A percentile compares a stretch with the other conserved stretches of the same genome.
These are phyloP conservation scores for Numenius phaeopus DNA, from an alignment of 2,797 vertebrate genomes.

Conservation along the genomic window DNA sequence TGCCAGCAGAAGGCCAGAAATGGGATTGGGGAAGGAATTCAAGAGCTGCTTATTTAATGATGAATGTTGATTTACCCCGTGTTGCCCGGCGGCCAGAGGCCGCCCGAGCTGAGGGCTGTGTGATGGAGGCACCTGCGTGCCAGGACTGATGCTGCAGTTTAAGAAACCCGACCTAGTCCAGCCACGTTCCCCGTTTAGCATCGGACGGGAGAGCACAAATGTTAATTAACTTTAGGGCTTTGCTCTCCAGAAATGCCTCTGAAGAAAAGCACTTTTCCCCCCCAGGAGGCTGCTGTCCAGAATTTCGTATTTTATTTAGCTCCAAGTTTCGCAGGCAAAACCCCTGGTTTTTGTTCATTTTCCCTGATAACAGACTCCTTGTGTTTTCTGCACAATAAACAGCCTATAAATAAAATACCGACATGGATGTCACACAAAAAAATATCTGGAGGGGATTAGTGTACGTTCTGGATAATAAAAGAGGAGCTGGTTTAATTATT, in stretches of 20 bases:
- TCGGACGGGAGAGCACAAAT: not conserved
- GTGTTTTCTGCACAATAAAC: slow-evolving; percentile 27
- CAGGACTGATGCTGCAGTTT: not conserved
- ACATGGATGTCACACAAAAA: slow-evolving; percentile 51
- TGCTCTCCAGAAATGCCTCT: slow-evolving; percentile 46
- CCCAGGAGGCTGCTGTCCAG: slow-evolving; percentile 1
- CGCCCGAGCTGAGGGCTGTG: not conserved
- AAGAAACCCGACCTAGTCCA: not conserved
- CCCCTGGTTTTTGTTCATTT: slow-evolving; percentile 7
- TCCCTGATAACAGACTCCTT: slow-evolving; percentile 26
- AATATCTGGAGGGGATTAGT: slow-evolving; percentile 61
- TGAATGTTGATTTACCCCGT: not conserved
- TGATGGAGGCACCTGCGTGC: not conserved
- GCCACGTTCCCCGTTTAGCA: slow-evolving; percentile 11
- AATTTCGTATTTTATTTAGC: slow-evolving; percentile 37
- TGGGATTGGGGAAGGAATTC: not conserved
- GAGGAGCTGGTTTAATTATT: slow-evolving; percentile 55
- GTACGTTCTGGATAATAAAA: slow-evolving; percentile 52
- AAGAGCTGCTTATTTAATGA: not conserved
- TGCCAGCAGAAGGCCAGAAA: slow-evolving; percentile 1
- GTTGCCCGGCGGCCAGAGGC: not conserved
- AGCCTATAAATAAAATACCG: slow-evolving; percentile 56
- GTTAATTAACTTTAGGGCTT: slow-evolving; percentile 64
- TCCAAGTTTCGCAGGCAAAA: slow-evolving; percentile 26
- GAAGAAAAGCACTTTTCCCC: slow-evolving; percentile 20